Evolutionary conservation across 1,140 invertebrate species (phyloP), one percentile per base, ranked within the genome.

Genomic region (Neuroterus valhalla): DNA sequence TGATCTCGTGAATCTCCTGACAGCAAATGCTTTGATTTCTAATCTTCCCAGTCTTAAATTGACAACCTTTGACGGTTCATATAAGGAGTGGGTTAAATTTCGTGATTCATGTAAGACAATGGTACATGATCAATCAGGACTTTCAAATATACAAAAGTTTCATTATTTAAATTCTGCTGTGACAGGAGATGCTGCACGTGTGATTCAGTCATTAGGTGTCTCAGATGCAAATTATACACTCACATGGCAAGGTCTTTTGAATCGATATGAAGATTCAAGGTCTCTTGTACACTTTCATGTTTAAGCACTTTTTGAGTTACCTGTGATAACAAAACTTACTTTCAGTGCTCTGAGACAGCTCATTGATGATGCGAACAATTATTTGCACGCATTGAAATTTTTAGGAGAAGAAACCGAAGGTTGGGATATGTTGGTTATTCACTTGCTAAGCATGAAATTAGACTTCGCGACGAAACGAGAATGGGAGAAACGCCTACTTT

Each of bases 201-300:
- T n/a, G n/a, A n/a, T n/a, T n/a, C n/a, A 62, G 23, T 77, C 79
- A 42, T 44, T 86, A 71, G 80, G 78, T 26, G 38, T 85, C 26
- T 76, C 78, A 12, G 66, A 71, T 17, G 62, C 17, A 10, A 85
- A 86, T 68, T 85, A 86, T 74, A 17, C 17, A 14, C 55, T 72
- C 1, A 84, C 84, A 10, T 86, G 83, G 82, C 15, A 62, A 21
- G 66, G 76, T 0, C n/a, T 84, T 2, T 68, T 70, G 17, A 55
- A 79, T 6, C 67, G 84, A 3, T 86, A 77, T 66, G 74, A 85
- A 15, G 81, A 84, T 70, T 77, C 78, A 70, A 46, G 74, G 2
- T 17, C 70, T 15, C 62, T 85, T 15, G 74, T 83, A 12, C 77
- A 76, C 72, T 62, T 84, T 73, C 83, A 86, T 70, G 17, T 85